phyloP scores from a whole-genome alignment of 1,140 invertebrate genomes.

The Ceratosolen fusciceps region DNA sequence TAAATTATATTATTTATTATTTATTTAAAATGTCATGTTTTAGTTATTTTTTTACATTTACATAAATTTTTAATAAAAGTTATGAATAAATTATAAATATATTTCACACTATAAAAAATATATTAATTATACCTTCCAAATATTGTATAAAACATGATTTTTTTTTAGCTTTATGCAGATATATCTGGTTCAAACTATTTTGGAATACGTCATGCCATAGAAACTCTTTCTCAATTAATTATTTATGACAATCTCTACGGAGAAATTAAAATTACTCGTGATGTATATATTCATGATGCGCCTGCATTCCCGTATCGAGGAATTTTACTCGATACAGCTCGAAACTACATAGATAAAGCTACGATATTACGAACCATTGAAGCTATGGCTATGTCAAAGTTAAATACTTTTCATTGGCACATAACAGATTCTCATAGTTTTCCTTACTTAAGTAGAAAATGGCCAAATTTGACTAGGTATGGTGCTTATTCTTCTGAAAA shows the following conservation, averaged over 20 bases:
- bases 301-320: constrained; percentile 84
- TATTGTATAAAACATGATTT: not conserved
- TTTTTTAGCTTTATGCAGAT: constrained; percentile 70
- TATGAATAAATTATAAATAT: too few relatives aligned
- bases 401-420: constrained; percentile 92
- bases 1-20: too few relatives aligned
- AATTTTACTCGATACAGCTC: constrained; percentile 82
- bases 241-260: constrained; percentile 78
- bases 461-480: constrained; percentile 78
- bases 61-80: too few relatives aligned
- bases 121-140: too few relatives aligned
- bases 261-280: constrained; percentile 74
- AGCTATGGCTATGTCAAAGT: constrained; percentile 84
- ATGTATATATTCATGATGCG: constrained; percentile 77
- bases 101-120: too few relatives aligned
- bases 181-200: constrained; percentile 79
- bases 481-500: constrained; percentile 81
- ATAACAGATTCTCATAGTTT: constrained; percentile 92
- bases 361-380: constrained; percentile 82
- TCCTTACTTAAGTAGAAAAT: constrained; percentile 79
- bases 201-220: constrained; percentile 82
- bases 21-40: too few relatives aligned
- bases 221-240: constrained; percentile 84
- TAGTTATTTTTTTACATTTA: too few relatives aligned
- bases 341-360: constrained; percentile 80